Conservation (phyloP, 2,888 invertebrate species). For the Coleophora deauratella region DNA sequence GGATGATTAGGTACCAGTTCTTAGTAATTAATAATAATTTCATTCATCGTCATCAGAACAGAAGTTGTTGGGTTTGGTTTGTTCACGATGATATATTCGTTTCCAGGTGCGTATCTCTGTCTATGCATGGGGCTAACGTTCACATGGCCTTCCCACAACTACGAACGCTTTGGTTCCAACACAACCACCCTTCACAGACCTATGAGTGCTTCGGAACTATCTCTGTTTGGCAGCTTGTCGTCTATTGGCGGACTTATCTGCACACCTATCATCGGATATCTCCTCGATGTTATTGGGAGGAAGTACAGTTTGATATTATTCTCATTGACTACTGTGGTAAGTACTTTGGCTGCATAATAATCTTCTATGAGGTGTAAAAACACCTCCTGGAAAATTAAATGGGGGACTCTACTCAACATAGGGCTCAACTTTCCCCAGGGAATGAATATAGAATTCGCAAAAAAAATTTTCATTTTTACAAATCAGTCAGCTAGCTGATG, state of each 20-base stretch:
- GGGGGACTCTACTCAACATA: too few relatives aligned
- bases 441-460: too few relatives aligned
- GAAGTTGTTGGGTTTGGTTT: too few relatives aligned
- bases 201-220: constrained; percentile 38
- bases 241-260: constrained; percentile 39
- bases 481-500: too few relatives aligned
- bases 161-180: constrained; percentile 37
- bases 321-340: constrained; percentile 34
- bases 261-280: constrained; percentile 31
- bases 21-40: too few relatives aligned
- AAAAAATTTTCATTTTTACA: too few relatives aligned
- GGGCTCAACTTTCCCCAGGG: too few relatives aligned
- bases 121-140: constrained; percentile 39
- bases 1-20: too few relatives aligned
- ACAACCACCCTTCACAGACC: constrained; percentile 45
- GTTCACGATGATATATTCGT: too few relatives aligned
- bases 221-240: constrained; percentile 41
- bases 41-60: too few relatives aligned
- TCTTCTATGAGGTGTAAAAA: too few relatives aligned
- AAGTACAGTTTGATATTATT: constrained; percentile 31
- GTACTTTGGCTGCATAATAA: constrained; percentile 14
- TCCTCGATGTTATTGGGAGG: constrained; percentile 39
- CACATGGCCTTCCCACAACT: constrained; percentile 48
- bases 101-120: constrained; percentile 12
- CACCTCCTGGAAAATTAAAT: too few relatives aligned